These are phyloP conservation scores for Schizopygopsis pylzovi DNA, from an alignment of 2,797 vertebrate genomes.

Conservation along the genomic window DNA sequence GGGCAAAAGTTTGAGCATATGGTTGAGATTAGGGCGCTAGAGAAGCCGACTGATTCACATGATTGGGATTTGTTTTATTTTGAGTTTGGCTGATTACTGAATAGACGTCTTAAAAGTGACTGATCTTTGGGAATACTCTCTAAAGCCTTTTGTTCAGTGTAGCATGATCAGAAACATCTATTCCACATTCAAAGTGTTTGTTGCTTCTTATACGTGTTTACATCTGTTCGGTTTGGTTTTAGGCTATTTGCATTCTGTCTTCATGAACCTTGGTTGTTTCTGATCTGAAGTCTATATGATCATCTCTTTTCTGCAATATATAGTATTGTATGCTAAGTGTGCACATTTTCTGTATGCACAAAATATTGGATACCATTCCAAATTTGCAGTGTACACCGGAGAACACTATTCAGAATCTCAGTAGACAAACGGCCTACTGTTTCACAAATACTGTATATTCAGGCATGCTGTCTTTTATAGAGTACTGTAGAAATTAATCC, in stretches of 20 bases:
- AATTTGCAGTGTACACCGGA: not conserved
- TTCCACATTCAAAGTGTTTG: not conserved
- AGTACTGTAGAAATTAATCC: not conserved
- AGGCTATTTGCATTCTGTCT: not conserved
- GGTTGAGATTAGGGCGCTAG: constrained; percentile 71
- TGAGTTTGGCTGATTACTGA: constrained; percentile 53
- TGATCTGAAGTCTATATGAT: not conserved
- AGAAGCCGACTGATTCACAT: constrained; percentile 69
- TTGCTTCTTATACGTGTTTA: constrained; percentile 18
- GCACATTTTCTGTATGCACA: not conserved
- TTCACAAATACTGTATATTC: not conserved
- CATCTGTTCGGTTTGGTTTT: constrained; percentile 13
- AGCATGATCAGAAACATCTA: constrained; percentile 7
- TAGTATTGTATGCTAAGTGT: not conserved
- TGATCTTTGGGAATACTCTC: constrained; percentile 40
- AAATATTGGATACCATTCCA: not conserved
- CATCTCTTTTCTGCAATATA: not conserved
- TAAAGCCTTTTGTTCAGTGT: constrained; percentile 37
- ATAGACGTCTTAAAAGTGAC: constrained; percentile 22
- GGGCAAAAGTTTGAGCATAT: constrained; percentile 68
- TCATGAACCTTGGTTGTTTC: not conserved
- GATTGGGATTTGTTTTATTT: constrained; percentile 58
- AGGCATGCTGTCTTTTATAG: not conserved
- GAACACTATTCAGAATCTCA: not conserved
- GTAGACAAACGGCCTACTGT: not conserved